Percentiles rank a stretch among this genome's conserved stretches.
phyloP scores from a whole-genome alignment of 2,113 vertebrate species.

The Corapipo altera region DNA sequence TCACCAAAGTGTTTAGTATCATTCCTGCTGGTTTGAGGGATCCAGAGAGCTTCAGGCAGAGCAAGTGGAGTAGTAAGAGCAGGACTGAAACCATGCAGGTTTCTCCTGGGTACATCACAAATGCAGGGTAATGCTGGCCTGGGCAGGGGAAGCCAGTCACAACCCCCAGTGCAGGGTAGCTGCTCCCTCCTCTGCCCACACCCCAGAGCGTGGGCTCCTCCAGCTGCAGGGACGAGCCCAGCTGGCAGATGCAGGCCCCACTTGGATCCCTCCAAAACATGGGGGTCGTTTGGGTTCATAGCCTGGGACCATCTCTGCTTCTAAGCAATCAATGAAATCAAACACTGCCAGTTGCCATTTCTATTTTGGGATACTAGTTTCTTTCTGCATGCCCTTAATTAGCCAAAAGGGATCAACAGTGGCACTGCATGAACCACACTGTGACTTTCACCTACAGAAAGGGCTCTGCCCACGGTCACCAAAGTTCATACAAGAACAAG shows the following conservation, averaged over 20 bases:
- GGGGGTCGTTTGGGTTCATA: neutral
- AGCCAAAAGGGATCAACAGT: slow-evolving; percentile 8
- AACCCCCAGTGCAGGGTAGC: neutral
- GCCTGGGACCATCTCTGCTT: slow-evolving; percentile 3
- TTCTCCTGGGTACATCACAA: neutral
- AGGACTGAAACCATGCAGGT: neutral
- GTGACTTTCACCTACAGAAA: slow-evolving; percentile 37
- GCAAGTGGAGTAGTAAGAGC: neutral
- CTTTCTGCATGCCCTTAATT: slow-evolving; percentile 22
- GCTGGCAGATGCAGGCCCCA: accelerated
- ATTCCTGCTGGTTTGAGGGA: slow-evolving; percentile 44
- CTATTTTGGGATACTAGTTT: slow-evolving; percentile 14
- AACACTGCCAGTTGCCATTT: slow-evolving; percentile 35
- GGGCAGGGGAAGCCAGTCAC: neutral
- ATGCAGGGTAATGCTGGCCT: neutral
- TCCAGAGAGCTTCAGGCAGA: slow-evolving; percentile 46
- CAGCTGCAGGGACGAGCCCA: neutral
- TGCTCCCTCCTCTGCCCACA: neutral
- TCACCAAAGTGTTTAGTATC: slow-evolving; percentile 49
- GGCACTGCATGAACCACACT: slow-evolving; percentile 10
- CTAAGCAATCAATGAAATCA: slow-evolving; percentile 36
- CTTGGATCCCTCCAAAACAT: neutral
- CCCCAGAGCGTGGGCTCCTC: neutral
- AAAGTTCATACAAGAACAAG: slow-evolving; percentile 35
- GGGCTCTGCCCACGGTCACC: slow-evolving; percentile 46